Evolutionary conservation across 2,113 vertebrate genomes (phyloP), one percentile per base, ranked within the genome.

Genomic region (Dicerorhinus sumatrensis): DNA sequence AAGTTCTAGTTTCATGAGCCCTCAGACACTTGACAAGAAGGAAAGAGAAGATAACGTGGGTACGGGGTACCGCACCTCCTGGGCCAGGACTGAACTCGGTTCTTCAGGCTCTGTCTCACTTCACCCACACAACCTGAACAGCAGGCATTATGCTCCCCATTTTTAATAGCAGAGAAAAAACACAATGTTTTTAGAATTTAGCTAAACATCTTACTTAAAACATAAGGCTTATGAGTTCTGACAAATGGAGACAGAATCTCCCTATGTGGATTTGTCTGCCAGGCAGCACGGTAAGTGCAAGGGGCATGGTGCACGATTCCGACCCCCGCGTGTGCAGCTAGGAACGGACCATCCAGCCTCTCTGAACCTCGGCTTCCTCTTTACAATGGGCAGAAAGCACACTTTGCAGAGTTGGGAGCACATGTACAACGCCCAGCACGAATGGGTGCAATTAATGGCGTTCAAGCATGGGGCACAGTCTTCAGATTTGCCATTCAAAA

Each of bases 401-500:
- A 8, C 12, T 48, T 31, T 31, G 48, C 39, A 36, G 75, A 58
- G 25, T 13, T 11, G 70, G 60, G 60, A 31, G 36, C 7, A 8
- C 25, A 13, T 8, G 84, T 17, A 12, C 46, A n/a, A n/a, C 5
- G 36, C 9, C 65, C n/a, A 11, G 27, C 11, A 17, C 9, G 1
- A 54, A 72, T 2, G 56, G 56, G 25, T 81, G 23, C n/a, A 27
- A 6, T 56, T n/a, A 54, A 46, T 3, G n/a, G n/a, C 8, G 10
- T 51, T n/a, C 21, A 39, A 14, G 33, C 21, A 33, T 0, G 2
- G 56, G 16, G 7, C 48, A 58, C 1, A 2, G 33, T 13, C n/a
- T 46, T 31, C n/a, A 73, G 60, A 46, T 17, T 27, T 0, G 25
- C 31, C 48, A 36, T 4, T n/a, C 13, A 11, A 82, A 62, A 62